phyloP scores from a whole-genome alignment of 2,888 invertebrate genomes.

The Lampropteryx suffumata region DNA sequence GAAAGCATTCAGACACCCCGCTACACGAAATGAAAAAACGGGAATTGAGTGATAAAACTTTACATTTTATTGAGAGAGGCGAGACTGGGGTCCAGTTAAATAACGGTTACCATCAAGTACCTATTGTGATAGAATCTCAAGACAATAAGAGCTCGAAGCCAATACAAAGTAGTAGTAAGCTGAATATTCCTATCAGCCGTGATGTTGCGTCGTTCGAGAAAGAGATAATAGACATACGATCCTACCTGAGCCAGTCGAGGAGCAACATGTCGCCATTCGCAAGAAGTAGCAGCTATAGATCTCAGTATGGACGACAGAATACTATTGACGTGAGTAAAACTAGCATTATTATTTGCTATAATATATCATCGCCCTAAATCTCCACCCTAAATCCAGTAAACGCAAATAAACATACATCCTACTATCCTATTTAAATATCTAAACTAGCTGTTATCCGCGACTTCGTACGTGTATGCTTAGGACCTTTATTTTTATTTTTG shows the following conservation, averaged over 20 bases:
- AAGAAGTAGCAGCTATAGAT: conserved; percentile 87
- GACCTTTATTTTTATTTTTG: no score
- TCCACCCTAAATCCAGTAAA: no score
- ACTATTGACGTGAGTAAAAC: conserved; percentile 74
- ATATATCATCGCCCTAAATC: no score
- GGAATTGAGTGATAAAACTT: conserved; percentile 64
- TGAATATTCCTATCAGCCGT: conserved; percentile 74
- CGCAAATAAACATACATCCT: no score
- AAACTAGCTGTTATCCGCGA: no score
- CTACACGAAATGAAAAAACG: conserved; percentile 73
- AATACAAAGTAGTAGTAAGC: conserved; percentile 61
- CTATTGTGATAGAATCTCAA: conserved; percentile 84
- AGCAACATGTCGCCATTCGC: conserved; percentile 88
- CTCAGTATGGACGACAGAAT: conserved; percentile 85
- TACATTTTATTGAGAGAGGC: conserved; percentile 63
- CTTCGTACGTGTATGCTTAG: no score
- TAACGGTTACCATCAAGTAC: conserved; percentile 86
- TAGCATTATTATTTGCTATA: no score
- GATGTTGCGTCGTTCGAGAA: conserved; percentile 80
- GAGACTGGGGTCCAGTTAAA: conserved; percentile 56
- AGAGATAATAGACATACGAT: conserved; percentile 87
- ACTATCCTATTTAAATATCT: no score
- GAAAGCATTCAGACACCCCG: conserved; percentile 83
- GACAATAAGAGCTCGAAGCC: conserved; percentile 60
- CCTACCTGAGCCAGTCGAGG: conserved; percentile 88